These are phyloP conservation scores for Enteromius anoplus DNA, from an alignment of 2,797 vertebrate species.

Conservation along the genomic window DNA sequence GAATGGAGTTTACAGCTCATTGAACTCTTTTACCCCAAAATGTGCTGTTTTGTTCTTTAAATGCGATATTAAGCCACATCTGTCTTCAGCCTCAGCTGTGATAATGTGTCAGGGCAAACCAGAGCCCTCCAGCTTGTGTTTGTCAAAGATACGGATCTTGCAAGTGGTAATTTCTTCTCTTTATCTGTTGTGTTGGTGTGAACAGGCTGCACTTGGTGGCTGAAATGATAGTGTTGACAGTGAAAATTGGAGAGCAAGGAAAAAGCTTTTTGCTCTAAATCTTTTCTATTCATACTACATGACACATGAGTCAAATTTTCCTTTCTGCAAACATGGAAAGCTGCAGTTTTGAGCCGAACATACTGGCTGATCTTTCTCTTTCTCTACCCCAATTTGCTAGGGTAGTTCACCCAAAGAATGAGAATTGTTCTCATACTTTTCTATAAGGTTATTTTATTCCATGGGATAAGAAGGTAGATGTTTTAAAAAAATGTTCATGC, in stretches of 20 bases:
- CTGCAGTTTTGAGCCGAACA: not conserved
- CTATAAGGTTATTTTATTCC: not conserved
- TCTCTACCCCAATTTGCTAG: not conserved
- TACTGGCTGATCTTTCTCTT: not conserved
- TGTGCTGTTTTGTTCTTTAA: not conserved
- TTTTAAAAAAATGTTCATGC: not conserved
- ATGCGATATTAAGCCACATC: not conserved
- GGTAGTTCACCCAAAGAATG: constrained; percentile 12
- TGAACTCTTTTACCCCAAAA: not conserved
- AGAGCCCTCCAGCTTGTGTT: not conserved
- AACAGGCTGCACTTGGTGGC: not conserved
- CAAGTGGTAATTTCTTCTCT: not conserved
- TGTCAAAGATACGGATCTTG: constrained; percentile 17
- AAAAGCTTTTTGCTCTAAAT: not conserved
- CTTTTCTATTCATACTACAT: not conserved
- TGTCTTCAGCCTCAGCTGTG: not conserved
- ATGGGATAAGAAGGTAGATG: not conserved
- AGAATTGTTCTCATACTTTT: not conserved
- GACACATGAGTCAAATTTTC: no score
- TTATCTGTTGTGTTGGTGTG: constrained; percentile 11
- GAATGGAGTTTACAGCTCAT: not conserved
- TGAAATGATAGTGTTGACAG: constrained; percentile 20
- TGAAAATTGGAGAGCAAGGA: not conserved
- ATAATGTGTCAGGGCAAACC: not conserved
- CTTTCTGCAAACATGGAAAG: constrained; percentile 5